Evolutionary conservation across 2,797 vertebrate species (phyloP).

Genomic region (Chiroxiphia lanceolata): DNA sequence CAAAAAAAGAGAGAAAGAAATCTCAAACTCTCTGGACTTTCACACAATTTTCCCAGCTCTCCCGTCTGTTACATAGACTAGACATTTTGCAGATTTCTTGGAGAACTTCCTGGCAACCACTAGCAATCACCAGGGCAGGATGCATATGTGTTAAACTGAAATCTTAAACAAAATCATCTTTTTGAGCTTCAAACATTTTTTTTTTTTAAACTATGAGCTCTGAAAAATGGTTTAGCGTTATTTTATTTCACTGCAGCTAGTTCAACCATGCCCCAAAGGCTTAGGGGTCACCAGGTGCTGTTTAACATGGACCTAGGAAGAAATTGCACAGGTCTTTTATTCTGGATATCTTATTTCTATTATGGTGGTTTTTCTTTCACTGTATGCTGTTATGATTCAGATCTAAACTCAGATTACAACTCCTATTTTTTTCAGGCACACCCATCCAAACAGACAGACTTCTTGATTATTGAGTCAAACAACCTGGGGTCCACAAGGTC

Average conservation of each 20-base stretch:
- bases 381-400: background rate
- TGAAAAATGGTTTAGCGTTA: background rate
- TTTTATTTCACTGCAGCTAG: background rate
- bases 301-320: background rate
- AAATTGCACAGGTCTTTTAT: background rate
- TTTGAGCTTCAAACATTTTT: conserved; percentile 5
- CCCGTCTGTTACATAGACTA: conserved; percentile 55
- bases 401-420: background rate
- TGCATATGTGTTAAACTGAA: conserved; percentile 60
- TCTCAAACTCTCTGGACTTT: conserved; percentile 41
- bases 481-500: background rate
- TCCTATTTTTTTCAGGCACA: background rate
- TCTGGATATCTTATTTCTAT: background rate
- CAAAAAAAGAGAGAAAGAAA: conserved; percentile 31
- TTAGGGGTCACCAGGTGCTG: background rate
- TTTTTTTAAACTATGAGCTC: background rate
- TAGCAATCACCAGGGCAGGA: conserved; percentile 61
- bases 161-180: conserved; percentile 59
- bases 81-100: conserved; percentile 66
- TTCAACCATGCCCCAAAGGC: background rate
- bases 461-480: conserved; percentile 23
- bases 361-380: background rate
- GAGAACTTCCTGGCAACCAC: conserved; percentile 62
- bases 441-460: background rate
- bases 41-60: conserved; percentile 46